Evolutionary conservation across 2,113 vertebrate genomes (phyloP).

Genomic region (Charina bottae): DNA sequence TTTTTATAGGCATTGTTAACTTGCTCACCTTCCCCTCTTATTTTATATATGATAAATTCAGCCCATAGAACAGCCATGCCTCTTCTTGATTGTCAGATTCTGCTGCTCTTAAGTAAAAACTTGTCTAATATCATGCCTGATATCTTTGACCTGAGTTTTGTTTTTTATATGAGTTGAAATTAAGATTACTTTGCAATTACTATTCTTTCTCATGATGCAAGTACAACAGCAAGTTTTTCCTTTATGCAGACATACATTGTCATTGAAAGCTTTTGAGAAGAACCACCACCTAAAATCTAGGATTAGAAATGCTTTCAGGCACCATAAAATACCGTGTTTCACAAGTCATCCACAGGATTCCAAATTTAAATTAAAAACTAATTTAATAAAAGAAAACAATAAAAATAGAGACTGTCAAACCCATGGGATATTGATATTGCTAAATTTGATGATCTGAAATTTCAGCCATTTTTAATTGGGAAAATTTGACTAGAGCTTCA

Average conservation of each 20-base stretch:
- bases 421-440: neutral
- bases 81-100: slow-evolving; percentile 7
- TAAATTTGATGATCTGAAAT: neutral
- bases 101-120: neutral
- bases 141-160: neutral
- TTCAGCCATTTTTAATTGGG: neutral
- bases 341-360: neutral
- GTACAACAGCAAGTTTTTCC: neutral
- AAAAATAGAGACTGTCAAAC: neutral
- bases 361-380: neutral
- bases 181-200: neutral
- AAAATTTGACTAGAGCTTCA: neutral
- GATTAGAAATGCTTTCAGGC: neutral
- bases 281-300: neutral
- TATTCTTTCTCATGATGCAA: neutral
- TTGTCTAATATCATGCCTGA: neutral
- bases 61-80: neutral
- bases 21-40: neutral
- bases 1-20: neutral
- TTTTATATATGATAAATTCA: neutral
- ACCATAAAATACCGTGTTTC: neutral
- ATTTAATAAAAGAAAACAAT: neutral
- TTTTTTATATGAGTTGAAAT: neutral
- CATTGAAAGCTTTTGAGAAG: neutral
- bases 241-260: neutral